Conservation (phyloP, 2,113 vertebrate species). For the Hydrolagus affinis region DNA sequence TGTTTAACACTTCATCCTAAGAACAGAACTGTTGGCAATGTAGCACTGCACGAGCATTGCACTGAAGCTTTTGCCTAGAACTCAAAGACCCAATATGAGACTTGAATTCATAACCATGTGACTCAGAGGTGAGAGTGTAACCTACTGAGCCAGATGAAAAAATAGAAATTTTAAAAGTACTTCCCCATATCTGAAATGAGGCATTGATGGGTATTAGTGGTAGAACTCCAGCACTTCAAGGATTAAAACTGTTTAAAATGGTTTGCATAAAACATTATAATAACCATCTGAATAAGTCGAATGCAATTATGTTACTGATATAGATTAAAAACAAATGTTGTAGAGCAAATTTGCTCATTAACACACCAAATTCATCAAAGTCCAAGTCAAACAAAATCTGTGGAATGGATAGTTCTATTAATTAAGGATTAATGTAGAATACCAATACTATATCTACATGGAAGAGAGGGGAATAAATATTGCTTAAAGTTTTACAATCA, state of each 20-base stretch:
- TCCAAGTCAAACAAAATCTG: background rate
- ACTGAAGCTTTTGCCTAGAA: too few species aligned
- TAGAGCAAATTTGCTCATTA: background rate
- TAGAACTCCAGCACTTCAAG: background rate
- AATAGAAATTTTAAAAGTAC: background rate
- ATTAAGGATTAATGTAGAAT: conserved; percentile 9
- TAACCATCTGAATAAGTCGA: background rate
- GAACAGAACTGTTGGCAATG: too few species aligned
- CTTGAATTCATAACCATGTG: too few species aligned
- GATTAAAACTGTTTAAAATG: background rate
- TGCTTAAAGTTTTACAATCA: background rate
- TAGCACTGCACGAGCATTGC: too few species aligned
- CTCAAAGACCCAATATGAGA: too few species aligned
- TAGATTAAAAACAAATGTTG: background rate
- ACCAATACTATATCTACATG: background rate
- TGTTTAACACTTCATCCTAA: too few species aligned
- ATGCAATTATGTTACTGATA: background rate
- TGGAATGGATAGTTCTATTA: background rate
- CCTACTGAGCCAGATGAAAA: too few species aligned
- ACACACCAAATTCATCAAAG: background rate
- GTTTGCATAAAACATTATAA: background rate
- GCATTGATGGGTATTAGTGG: background rate
- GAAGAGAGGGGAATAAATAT: background rate
- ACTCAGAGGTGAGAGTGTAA: too few species aligned
- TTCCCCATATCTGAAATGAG: background rate